A percentile compares a stretch with the other conserved stretches of the same genome.
Evolutionary conservation across 2,888 invertebrate species (phyloP).

Genomic region (Lithosia quadra): DNA sequence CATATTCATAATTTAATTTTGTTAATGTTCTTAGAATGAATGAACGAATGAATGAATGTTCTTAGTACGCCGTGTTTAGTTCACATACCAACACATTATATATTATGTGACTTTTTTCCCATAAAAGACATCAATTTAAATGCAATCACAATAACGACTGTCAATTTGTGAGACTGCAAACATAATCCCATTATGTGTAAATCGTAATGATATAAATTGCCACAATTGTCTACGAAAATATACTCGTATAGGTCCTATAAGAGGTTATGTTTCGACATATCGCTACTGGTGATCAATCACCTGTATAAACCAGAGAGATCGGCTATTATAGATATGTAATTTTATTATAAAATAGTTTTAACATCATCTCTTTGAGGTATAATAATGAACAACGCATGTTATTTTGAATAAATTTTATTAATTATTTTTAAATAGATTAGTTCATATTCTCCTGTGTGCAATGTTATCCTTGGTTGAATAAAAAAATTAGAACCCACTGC

Average conservation of each 20-base stretch:
- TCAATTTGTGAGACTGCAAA: slow-evolving; percentile 63
- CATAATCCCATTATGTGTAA: slow-evolving; percentile 72
- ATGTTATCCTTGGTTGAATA: too few relatives aligned
- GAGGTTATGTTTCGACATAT: slow-evolving; percentile 68
- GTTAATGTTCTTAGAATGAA: slow-evolving; percentile 20
- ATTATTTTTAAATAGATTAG: too few relatives aligned
- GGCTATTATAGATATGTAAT: slow-evolving; percentile 23
- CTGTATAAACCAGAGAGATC: slow-evolving; percentile 26
- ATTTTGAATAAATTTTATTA: too few relatives aligned
- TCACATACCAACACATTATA: not conserved
- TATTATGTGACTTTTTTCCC: slow-evolving; percentile 28
- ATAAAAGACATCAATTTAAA: slow-evolving; percentile 74
- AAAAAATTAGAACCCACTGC: too few relatives aligned
- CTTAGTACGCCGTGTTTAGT: not conserved
- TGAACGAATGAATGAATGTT: too few relatives aligned
- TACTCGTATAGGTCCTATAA: slow-evolving; percentile 52
- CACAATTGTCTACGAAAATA: slow-evolving; percentile 65
- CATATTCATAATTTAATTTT: slow-evolving; percentile 9
- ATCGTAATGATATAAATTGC: slow-evolving; percentile 75
- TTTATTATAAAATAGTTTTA: slow-evolving; percentile 21
- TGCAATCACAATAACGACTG: slow-evolving; percentile 71
- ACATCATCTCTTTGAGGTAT: not conserved
- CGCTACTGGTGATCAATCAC: slow-evolving; percentile 61
- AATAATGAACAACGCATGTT: not conserved
- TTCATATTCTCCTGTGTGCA: too few relatives aligned